Evolutionary conservation across 2,888 invertebrate species (phyloP).

Genomic region (Heliconius sara): DNA sequence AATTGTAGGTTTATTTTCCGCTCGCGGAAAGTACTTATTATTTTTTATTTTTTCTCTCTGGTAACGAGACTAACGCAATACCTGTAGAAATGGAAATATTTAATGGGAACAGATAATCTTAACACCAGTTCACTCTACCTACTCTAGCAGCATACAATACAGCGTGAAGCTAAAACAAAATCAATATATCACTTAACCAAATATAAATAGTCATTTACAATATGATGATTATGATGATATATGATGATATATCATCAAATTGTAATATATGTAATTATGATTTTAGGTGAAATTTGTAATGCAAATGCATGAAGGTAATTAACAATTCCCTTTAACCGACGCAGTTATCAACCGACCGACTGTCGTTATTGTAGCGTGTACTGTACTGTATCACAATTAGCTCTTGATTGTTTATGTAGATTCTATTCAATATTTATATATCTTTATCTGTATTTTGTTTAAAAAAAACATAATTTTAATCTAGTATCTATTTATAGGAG

Average conservation of each 20-base stretch:
- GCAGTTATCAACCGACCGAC: conserved; percentile 22
- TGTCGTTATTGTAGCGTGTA: background rate
- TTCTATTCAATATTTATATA: background rate
- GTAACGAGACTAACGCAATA: too few species aligned
- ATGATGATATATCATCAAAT: too few species aligned
- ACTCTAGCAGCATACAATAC: too few species aligned
- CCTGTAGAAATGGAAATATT: background rate
- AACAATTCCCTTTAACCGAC: conserved; percentile 17
- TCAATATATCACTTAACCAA: background rate
- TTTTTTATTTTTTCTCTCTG: too few species aligned
- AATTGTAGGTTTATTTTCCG: too few species aligned
- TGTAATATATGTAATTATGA: background rate
- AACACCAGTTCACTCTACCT: background rate
- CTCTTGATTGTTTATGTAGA: background rate
- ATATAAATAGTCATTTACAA: background rate
- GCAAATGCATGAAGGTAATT: conserved; percentile 6
- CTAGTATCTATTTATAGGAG: too few species aligned
- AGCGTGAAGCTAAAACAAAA: background rate
- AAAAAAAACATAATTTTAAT: too few species aligned
- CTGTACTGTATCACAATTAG: background rate
- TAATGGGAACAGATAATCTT: background rate
- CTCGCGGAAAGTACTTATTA: too few species aligned
- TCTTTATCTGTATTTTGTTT: too few species aligned
- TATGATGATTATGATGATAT: background rate
- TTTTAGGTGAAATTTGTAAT: conserved; percentile 17